Evolutionary conservation across 2,888 invertebrate species (phyloP).

Genomic region (Plagiodera versicolora): DNA sequence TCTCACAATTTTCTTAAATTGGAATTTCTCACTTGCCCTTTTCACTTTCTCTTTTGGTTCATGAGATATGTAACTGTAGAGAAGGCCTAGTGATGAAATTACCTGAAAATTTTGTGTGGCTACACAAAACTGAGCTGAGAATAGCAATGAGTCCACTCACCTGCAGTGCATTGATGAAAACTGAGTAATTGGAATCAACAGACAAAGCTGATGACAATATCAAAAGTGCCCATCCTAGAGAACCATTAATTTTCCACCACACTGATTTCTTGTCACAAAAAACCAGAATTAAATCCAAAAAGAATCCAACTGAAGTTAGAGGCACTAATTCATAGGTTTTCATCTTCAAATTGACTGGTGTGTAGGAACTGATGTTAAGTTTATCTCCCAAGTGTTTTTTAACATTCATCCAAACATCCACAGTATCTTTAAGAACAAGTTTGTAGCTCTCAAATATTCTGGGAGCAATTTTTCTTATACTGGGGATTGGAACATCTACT

Average conservation of each 20-base stretch:
- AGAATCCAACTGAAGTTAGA: slow-evolving; percentile 33
- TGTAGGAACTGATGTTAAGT: slow-evolving; percentile 20
- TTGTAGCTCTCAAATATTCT: slow-evolving; percentile 18
- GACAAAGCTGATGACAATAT: slow-evolving; percentile 27
- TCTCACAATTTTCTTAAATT: slow-evolving; percentile 23
- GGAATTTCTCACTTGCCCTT: slow-evolving; percentile 20
- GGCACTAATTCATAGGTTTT: slow-evolving; percentile 21
- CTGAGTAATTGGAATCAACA: slow-evolving; percentile 15
- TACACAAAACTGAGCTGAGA: no score
- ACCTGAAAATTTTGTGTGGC: not conserved
- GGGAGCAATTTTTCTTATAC: slow-evolving; percentile 17
- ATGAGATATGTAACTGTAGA: slow-evolving; percentile 20
- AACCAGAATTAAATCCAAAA: slow-evolving; percentile 34
- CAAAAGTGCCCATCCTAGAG: slow-evolving; percentile 39
- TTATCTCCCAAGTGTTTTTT: slow-evolving; percentile 8
- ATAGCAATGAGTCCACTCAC: slow-evolving; percentile 29
- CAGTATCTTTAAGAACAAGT: slow-evolving; percentile 14
- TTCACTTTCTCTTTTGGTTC: slow-evolving; percentile 7
- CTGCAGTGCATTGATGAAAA: slow-evolving; percentile 28
- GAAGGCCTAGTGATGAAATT: slow-evolving; percentile 18
- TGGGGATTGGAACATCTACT: slow-evolving; percentile 19
- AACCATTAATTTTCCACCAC: slow-evolving; percentile 35
- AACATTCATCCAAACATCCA: slow-evolving; percentile 4
- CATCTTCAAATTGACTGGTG: slow-evolving; percentile 23
- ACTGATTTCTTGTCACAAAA: slow-evolving; percentile 24